Conservation (phyloP, 2,797 vertebrate genomes). For the Uromys caudimaculatus region DNA sequence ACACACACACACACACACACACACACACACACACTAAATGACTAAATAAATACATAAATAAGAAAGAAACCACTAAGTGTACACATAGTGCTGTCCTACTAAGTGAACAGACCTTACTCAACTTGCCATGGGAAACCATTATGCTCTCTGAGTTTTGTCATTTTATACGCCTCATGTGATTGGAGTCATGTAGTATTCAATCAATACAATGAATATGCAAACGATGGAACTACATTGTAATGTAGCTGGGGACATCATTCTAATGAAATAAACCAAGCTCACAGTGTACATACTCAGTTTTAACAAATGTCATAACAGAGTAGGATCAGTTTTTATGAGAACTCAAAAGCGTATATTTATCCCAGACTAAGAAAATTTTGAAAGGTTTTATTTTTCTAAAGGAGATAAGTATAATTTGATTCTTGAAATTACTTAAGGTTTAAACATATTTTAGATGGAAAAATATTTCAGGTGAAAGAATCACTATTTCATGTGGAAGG, state of each 20-base stretch:
- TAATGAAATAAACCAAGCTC: neutral
- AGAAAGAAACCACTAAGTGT: neutral
- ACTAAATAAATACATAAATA: no score
- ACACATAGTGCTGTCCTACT: neutral
- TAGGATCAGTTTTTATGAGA: neutral
- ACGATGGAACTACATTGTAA: no score
- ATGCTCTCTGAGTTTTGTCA: neutral
- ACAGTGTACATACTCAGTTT: neutral
- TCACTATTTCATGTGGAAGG: neutral
- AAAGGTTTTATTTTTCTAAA: conserved; percentile 7
- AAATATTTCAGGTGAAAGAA: neutral
- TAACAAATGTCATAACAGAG: neutral
- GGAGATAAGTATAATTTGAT: neutral
- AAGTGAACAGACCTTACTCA: neutral
- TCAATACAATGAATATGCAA: neutral
- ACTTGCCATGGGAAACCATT: neutral
- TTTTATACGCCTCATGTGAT: neutral
- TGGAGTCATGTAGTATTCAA: neutral
- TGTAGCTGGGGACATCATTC: neutral
- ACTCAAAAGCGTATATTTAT: neutral
- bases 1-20: no score
- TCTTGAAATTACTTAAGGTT: conserved; percentile 8
- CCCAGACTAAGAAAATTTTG: neutral
- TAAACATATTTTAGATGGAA: neutral
- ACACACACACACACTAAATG: no score